Percentiles rank a stretch among this genome's conserved stretches.
Conservation (phyloP, 2,797 vertebrate genomes). For the Crax fasciolata region DNA sequence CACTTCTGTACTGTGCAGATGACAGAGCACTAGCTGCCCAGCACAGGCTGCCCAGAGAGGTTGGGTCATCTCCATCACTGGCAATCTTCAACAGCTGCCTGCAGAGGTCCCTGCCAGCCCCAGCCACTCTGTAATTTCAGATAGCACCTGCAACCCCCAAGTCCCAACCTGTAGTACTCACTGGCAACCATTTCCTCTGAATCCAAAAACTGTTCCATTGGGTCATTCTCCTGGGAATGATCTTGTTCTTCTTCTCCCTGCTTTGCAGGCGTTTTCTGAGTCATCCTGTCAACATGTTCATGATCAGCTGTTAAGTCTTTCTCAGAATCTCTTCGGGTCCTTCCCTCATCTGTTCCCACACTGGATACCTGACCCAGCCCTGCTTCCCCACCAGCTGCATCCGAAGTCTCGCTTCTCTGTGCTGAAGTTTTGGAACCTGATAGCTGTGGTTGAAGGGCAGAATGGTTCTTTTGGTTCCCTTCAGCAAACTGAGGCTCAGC, state of each 20-base stretch:
- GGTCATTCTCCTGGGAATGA: neutral
- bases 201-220: neutral
- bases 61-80: neutral
- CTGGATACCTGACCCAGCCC: neutral
- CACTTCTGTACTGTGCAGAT: neutral
- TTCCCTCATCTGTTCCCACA: neutral
- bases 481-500: neutral
- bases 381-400: neutral
- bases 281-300: neutral
- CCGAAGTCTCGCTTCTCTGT: neutral
- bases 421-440: neutral
- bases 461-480: neutral
- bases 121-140: neutral
- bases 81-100: rapidly evolving
- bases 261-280: neutral
- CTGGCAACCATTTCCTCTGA: neutral
- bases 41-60: neutral
- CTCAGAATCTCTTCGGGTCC: neutral
- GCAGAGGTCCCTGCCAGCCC: neutral
- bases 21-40: neutral
- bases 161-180: neutral
- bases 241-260: neutral
- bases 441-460: neutral
- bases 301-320: neutral
- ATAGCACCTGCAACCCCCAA: neutral